Conservation (phyloP, 2,888 invertebrate genomes). For the Pelosia muscerda region DNA sequence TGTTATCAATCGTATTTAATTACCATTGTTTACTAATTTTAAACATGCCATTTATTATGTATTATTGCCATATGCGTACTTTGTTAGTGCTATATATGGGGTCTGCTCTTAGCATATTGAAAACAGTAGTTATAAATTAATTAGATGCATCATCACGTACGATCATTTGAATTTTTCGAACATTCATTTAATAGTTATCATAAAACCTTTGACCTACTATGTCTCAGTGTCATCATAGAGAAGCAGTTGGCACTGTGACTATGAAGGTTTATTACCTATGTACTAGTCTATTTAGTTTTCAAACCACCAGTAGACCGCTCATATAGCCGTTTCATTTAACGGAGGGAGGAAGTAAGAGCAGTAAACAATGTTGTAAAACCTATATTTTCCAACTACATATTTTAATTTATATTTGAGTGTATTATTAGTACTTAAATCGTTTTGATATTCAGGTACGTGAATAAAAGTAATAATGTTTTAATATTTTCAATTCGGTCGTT, state of each 20-base stretch:
- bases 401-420: slow-evolving; percentile 25
- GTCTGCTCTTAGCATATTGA: background rate
- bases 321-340: slow-evolving; percentile 56
- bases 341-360: slow-evolving; percentile 34
- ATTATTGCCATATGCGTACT: background rate
- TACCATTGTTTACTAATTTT: background rate
- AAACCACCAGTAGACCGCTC: slow-evolving; percentile 59
- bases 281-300: slow-evolving; percentile 63
- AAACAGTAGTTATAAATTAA: slow-evolving; percentile 5
- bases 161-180: slow-evolving; percentile 20
- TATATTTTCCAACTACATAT: slow-evolving; percentile 14
- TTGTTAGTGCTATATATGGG: background rate
- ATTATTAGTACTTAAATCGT: slow-evolving; percentile 31
- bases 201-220: slow-evolving; percentile 36
- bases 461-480: slow-evolving; percentile 32
- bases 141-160: slow-evolving; percentile 29
- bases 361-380: background rate
- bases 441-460: slow-evolving; percentile 41
- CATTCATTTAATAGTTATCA: slow-evolving; percentile 17
- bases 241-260: slow-evolving; percentile 57
- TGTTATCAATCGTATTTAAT: background rate
- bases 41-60: background rate
- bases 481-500: slow-evolving; percentile 25
- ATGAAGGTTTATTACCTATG: slow-evolving; percentile 58
- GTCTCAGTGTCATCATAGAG: slow-evolving; percentile 42